Evolutionary conservation across 2,113 vertebrate genomes (phyloP), one percentile per base, ranked within the genome.

Genomic region (Phylloscopus trochiloides): DNA sequence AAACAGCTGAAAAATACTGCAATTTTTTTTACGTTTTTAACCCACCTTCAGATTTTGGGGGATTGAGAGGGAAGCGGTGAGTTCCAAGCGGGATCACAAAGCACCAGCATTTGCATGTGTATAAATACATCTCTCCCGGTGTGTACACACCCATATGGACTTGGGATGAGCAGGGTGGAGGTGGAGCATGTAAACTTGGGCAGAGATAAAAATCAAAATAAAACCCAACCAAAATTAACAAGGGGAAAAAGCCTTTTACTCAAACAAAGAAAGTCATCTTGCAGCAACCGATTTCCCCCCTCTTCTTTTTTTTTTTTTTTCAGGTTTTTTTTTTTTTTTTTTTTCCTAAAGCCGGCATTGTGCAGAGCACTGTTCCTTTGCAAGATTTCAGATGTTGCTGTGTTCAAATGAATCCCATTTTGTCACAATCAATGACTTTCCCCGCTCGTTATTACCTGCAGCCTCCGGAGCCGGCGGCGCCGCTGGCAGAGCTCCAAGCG

Each of bases 351-450:
- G 92, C 29, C n/a, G 4, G 82, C 82, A 66, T 95, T 90, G 88
- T 91, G 80, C 52, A 0, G 90, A 88, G 66, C 92, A 20, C 4
- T 29, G 45, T 62, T 95, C 96, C 86, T 94, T 74, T 91, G 73
- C 93, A 54, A 97, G 93, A 79, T 76, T 92, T 95, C 92, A 92
- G 85, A 90, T 78, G 96, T 86, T 76, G 94, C 81, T 42, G 82
- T 87, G 95, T 88, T 97, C 92, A 93, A 96, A 94, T 76, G 72
- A 96, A 96, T 95, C 94, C 94, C 92, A 91, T 96, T 97, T 97
- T 95, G 97, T 96, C 97, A 80, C 97, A 86, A 96, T 97, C 97
- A 95, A 92, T 95, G 97, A 78, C 85, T 95, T 92, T 96, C 87
- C 61, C 86, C 22, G 63, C 95, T 98, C 63, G 17, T 92, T 90